phyloP scores from a whole-genome alignment of 2,113 vertebrate species.

The Elanus axillaris region DNA sequence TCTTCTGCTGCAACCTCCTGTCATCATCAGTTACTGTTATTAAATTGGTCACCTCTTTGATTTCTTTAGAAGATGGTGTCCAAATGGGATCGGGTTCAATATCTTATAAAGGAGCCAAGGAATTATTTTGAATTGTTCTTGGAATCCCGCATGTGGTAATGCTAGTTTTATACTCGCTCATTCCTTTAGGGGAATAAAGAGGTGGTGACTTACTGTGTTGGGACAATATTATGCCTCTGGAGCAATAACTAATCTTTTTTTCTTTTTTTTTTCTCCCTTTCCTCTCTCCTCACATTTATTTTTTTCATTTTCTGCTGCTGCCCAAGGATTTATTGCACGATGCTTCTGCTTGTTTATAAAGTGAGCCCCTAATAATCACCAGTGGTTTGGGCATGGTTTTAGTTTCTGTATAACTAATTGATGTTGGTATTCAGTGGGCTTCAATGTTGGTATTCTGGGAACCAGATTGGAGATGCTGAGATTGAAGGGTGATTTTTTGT shows the following conservation, averaged over 20 bases:
- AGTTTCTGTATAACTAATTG: conserved; percentile 12
- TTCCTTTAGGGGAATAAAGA: conserved; percentile 3
- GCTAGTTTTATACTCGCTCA: neutral
- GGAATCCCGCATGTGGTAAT: neutral
- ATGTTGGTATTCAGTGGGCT: conserved; percentile 1
- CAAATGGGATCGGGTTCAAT: conserved; percentile 11
- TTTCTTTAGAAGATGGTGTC: conserved; percentile 34
- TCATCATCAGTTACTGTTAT: neutral
- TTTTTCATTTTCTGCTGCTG: conserved; percentile 28
- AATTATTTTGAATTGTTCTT: conserved; percentile 41
- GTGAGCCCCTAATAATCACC: conserved; percentile 28
- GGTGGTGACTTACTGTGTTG: conserved; percentile 4
- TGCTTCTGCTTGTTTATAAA: conserved; percentile 39
- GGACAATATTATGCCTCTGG: neutral
- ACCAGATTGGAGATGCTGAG: neutral
- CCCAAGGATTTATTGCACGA: conserved; percentile 35
- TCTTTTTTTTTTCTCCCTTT: neutral
- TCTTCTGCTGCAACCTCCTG: neutral
- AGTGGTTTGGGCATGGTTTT: conserved; percentile 38
- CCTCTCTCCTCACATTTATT: neutral
- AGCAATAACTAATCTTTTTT: neutral
- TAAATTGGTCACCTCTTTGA: conserved; percentile 35
- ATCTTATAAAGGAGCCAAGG: conserved; percentile 20
- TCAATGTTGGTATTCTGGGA: conserved; percentile 28
- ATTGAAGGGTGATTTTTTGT: conserved; percentile 33